These are phyloP conservation scores for Diploscapter pachys DNA, from an alignment of 1,140 invertebrate species.

Conservation along the genomic window DNA sequence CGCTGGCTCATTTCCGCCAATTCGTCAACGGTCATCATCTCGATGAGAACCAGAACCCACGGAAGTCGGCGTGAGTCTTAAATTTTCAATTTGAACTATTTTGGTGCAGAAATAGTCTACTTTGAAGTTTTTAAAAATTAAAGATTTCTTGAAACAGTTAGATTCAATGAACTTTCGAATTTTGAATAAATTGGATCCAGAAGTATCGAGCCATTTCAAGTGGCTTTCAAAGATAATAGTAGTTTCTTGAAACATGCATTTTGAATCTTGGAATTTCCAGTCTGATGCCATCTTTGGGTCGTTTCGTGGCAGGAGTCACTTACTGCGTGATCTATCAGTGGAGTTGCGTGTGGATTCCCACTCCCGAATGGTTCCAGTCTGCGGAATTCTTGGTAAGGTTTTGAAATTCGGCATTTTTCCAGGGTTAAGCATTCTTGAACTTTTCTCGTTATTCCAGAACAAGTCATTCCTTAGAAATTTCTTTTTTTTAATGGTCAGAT, in stretches of 20 bases:
- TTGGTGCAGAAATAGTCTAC: neutral
- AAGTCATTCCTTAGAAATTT: too few relatives aligned
- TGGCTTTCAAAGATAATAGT: neutral
- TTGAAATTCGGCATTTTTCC: too few relatives aligned
- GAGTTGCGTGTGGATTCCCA: slow-evolving; percentile 52
- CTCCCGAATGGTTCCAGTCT: slow-evolving; percentile 55
- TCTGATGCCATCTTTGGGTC: slow-evolving; percentile 50
- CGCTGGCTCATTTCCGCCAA: slow-evolving; percentile 59
- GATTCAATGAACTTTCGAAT: neutral
- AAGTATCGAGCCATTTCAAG: too few relatives aligned
- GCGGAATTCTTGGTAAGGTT: slow-evolving; percentile 55
- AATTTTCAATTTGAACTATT: slow-evolving; percentile 29
- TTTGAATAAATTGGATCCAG: neutral
- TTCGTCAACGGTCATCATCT: slow-evolving; percentile 60
- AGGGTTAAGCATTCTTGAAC: too few relatives aligned
- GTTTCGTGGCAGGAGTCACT: slow-evolving; percentile 59
- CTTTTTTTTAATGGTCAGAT: too few relatives aligned
- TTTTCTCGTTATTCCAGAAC: too few relatives aligned
- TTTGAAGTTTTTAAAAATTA: slow-evolving; percentile 2
- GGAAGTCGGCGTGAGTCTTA: slow-evolving; percentile 40
- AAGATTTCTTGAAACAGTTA: slow-evolving; percentile 14
- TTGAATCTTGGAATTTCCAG: slow-evolving; percentile 41
- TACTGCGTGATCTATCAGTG: slow-evolving; percentile 59
- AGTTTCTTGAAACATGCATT: slow-evolving; percentile 30
- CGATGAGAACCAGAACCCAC: slow-evolving; percentile 42